A percentile compares a stretch with the other conserved stretches of the same genome.
These are phyloP conservation scores for Spea bombifrons DNA, from an alignment of 2,113 vertebrate genomes.

Conservation along the genomic window DNA sequence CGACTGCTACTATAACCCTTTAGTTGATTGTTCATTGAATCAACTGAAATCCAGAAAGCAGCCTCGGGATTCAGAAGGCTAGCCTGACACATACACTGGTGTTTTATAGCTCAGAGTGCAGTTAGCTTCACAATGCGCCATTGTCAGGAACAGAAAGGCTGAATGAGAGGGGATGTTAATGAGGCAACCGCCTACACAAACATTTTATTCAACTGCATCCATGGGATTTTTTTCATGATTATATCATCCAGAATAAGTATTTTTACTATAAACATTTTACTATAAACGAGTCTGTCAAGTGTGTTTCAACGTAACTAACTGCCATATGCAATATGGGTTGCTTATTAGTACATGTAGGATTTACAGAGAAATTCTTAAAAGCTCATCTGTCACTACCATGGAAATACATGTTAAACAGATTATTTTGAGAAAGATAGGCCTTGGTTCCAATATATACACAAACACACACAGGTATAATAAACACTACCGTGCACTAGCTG, in stretches of 20 bases:
- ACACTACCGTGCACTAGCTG: too few species aligned
- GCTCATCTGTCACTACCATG: neutral
- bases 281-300: too few species aligned
- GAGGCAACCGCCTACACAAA: slow-evolving; percentile 2
- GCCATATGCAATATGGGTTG: too few species aligned
- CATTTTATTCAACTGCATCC: neutral
- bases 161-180: neutral
- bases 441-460: too few species aligned
- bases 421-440: neutral
- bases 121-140: neutral
- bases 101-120: neutral
- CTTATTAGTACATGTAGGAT: too few species aligned
- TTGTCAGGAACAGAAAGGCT: neutral
- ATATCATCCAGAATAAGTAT: neutral
- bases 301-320: too few species aligned
- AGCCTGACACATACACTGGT: neutral
- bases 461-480: too few species aligned
- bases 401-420: neutral
- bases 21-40: neutral
- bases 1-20: neutral
- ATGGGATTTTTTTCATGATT: neutral
- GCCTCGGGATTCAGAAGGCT: neutral
- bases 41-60: neutral
- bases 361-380: too few species aligned
- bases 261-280: too few species aligned